phyloP scores from a whole-genome alignment of 2,797 vertebrate species.

The Callimico goeldii region DNA sequence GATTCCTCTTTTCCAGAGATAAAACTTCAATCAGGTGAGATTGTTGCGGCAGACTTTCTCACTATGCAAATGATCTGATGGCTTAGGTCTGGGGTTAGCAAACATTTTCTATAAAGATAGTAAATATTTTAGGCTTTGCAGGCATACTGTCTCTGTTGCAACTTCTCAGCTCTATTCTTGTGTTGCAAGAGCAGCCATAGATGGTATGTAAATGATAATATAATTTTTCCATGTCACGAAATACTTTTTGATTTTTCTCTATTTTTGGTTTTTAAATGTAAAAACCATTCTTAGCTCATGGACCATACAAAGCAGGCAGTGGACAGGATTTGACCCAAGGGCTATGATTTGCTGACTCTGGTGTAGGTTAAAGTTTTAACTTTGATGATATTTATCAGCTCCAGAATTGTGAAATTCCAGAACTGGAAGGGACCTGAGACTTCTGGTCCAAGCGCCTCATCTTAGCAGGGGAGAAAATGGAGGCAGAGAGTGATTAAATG shows the following conservation, averaged over 20 bases:
- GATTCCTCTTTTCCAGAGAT: not conserved
- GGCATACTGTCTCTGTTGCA: not conserved
- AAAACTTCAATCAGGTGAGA: not conserved
- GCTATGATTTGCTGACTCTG: not conserved
- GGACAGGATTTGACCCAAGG: not conserved
- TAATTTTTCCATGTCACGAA: not conserved
- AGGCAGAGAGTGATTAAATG: not conserved
- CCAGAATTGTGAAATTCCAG: not conserved
- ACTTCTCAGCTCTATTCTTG: not conserved
- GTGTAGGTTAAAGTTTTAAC: not conserved
- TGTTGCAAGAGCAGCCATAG: not conserved
- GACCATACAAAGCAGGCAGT: not conserved
- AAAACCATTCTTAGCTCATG: not conserved
- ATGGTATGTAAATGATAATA: not conserved
- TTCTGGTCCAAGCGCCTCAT: not conserved
- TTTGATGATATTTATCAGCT: not conserved
- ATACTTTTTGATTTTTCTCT: not conserved
- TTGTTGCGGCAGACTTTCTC: not conserved
- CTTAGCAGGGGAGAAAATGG: not conserved
- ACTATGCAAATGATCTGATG: not conserved
- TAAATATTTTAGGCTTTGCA: conserved; percentile 1
- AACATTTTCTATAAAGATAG: not conserved
- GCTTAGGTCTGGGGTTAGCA: not conserved
- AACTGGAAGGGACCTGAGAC: not conserved
- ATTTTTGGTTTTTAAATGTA: not conserved